Conservation (phyloP, 1,140 invertebrate genomes). For the Goniozus legneri region DNA sequence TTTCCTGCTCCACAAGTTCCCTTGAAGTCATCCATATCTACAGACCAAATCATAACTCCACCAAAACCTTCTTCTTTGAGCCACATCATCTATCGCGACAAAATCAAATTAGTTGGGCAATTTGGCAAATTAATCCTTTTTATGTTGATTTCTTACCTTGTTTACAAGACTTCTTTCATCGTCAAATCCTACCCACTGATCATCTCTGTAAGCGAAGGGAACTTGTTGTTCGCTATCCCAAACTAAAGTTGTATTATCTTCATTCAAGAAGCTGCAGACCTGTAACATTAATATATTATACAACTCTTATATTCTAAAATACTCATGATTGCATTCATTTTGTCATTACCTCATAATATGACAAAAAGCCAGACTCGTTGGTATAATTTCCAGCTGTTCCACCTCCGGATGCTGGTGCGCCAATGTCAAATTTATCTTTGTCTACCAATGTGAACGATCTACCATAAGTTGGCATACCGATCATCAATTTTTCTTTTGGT, state of each 20-base stretch:
- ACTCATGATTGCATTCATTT: not conserved
- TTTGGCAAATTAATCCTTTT: not conserved
- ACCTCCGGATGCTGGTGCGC: conserved; percentile 83
- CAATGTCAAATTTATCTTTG: conserved; percentile 85
- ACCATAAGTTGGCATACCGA: conserved; percentile 94
- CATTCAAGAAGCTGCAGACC: conserved; percentile 87
- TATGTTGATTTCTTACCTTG: conserved; percentile 66
- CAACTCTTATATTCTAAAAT: too few relatives aligned
- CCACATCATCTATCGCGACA: conserved; percentile 92
- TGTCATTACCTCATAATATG: conserved; percentile 82
- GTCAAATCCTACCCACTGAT: conserved; percentile 96
- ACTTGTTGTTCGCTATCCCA: conserved; percentile 97
- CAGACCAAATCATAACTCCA: conserved; percentile 96
- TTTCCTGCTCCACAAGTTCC: conserved; percentile 86
- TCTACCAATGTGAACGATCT: conserved; percentile 91
- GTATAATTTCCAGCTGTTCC: conserved; percentile 82
- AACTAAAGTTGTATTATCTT: conserved; percentile 87
- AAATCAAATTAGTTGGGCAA: conserved; percentile 14
- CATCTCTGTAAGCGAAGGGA: conserved; percentile 84
- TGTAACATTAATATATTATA: conserved; percentile 37
- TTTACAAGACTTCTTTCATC: conserved; percentile 89
- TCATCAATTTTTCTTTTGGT: conserved; percentile 91
- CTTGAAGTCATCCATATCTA: conserved; percentile 93
- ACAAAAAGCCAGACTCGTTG: conserved; percentile 84
- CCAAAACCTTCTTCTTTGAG: conserved; percentile 90